Conservation (phyloP, 1,140 invertebrate species). For the Drosophila tani region DNA sequence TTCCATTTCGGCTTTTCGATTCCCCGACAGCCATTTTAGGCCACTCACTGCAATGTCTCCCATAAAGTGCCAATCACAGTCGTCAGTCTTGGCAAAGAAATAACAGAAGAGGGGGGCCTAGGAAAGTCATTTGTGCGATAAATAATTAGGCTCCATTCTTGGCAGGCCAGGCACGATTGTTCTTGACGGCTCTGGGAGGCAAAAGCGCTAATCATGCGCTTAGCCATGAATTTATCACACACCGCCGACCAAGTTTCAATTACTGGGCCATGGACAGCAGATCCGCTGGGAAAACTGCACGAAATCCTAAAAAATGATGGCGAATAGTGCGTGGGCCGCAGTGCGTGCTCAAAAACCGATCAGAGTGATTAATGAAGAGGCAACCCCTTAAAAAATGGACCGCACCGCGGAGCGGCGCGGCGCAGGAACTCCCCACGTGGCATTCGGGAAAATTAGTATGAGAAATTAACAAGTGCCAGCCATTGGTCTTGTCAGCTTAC, state of each 20-base stretch:
- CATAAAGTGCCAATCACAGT: constrained; percentile 35
- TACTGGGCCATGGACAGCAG: constrained; percentile 24
- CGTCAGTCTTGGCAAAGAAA: constrained; percentile 9
- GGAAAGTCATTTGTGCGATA: constrained; percentile 46
- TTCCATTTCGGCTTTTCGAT: not conserved
- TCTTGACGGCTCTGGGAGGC: not conserved
- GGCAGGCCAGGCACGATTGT: constrained; percentile 23
- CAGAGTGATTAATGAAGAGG: constrained; percentile 74
- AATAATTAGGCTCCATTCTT: constrained; percentile 45
- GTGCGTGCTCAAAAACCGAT: constrained; percentile 78
- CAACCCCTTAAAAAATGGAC: constrained; percentile 50
- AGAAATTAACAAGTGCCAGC: constrained; percentile 76
- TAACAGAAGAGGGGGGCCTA: not conserved
- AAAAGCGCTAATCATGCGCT: constrained; percentile 57
- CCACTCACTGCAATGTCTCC: constrained; percentile 1
- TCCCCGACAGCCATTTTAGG: constrained; percentile 10
- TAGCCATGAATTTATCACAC: constrained; percentile 53
- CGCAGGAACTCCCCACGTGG: constrained; percentile 20
- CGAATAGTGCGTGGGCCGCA: constrained; percentile 47
- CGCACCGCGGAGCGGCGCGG: not conserved
- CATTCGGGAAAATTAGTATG: constrained; percentile 63
- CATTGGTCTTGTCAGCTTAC: constrained; percentile 80
- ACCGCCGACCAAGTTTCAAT: constrained; percentile 35
- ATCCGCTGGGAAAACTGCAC: constrained; percentile 52
- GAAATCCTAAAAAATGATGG: constrained; percentile 81